Evolutionary conservation across 2,797 vertebrate species (phyloP), one percentile per base, ranked within the genome.

Genomic region (Triplophysa yarkandensis): DNA sequence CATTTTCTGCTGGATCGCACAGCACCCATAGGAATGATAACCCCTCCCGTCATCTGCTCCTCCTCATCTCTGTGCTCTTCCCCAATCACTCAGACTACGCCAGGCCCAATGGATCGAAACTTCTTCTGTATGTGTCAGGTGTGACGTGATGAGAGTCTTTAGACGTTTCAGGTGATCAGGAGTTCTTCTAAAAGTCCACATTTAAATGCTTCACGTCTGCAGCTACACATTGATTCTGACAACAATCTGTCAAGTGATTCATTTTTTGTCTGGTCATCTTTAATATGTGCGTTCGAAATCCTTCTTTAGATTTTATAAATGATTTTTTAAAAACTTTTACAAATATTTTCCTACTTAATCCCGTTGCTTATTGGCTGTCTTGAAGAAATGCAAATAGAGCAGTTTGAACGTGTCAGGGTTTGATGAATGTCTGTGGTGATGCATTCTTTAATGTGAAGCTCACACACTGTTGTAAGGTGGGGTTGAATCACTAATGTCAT

Each of bases 1-100:
- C 84, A 91, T 90, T 90, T 86, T 65, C 50, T 79, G 77, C 78
- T 72, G 72, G 76, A 71, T 81, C 55, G 44, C 63, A 28, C 63
- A 73, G 68, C 34, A 69, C 73, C 64, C 78, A 77, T 68, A 74
- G 65, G 39, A 71, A 76, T 77, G 63, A 52, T 68, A 65, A 50
- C 32, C 8, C 50, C 50, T 23, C 54, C 76, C 21, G 52, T 65
- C 36, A n/a, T 46, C 46, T 48, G 32, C 30, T 61, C 44, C 64
- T 62, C 19, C 39, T 82, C 34, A 25, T 57, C 52, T 46, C 44
- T 55, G 41, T 52, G 30, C 54, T 71, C 36, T 21, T 41, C 21
- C n/a, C 43, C 50, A 66, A 63, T 72, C 70, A 46, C 64, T 72
- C 70, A 23, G 63, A 72, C 60, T 41, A 63, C 7, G 6, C 23